Evolutionary conservation across 2,113 vertebrate species (phyloP).

Genomic region (Gila orcuttii): DNA sequence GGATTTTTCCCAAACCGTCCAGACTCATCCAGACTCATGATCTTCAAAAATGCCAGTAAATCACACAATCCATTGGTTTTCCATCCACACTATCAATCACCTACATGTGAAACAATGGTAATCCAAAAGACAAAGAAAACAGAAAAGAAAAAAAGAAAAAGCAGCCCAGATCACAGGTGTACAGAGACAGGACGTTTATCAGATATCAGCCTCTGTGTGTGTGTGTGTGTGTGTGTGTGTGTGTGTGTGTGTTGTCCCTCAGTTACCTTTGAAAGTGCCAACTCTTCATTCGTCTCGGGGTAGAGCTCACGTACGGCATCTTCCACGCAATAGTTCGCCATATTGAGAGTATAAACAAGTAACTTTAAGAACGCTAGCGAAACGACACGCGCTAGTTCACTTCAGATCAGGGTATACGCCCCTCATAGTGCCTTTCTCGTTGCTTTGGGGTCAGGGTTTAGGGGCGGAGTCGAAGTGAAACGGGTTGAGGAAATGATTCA

Average conservation of each 20-base stretch:
- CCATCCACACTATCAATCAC: slow-evolving; percentile 3
- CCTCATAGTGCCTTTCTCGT: slow-evolving; percentile 45
- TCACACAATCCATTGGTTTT: slow-evolving; percentile 15
- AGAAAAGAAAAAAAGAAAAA: not conserved
- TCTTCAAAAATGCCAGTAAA: slow-evolving; percentile 13
- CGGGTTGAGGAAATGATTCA: not conserved
- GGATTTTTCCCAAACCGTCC: slow-evolving; percentile 24
- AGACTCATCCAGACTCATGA: slow-evolving; percentile 17
- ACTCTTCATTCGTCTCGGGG: slow-evolving; percentile 46
- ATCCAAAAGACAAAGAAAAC: not conserved
- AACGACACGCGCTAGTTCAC: not conserved
- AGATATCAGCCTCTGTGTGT: no score
- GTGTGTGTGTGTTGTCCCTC: not conserved
- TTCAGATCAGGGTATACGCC: not conserved
- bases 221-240: no score
- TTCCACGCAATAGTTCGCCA: not conserved
- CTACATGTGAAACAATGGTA: not conserved
- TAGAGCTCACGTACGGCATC: slow-evolving; percentile 22
- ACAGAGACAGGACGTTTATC: not conserved
- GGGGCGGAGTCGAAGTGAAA: not conserved
- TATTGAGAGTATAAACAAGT: slow-evolving; percentile 13
- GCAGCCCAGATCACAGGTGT: slow-evolving; percentile 13
- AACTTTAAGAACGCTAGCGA: not conserved
- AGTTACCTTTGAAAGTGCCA: slow-evolving; percentile 51
- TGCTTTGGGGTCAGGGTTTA: slow-evolving; percentile 23